These are phyloP conservation scores for Hydrocynus forskahlii DNA, from an alignment of 2,797 vertebrate genomes.

Conservation along the genomic window DNA sequence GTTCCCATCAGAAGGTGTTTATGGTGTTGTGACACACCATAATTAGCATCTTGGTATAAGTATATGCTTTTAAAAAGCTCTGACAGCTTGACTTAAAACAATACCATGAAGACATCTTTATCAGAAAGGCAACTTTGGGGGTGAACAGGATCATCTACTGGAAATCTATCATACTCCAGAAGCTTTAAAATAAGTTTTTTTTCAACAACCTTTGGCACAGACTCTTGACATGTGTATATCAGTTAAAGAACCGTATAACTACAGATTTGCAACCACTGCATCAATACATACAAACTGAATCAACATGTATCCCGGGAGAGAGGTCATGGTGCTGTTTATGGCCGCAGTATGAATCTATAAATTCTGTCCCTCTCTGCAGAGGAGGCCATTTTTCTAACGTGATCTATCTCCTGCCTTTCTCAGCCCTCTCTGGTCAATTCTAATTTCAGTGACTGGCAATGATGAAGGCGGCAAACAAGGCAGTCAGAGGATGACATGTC, in stretches of 20 bases:
- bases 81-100: conserved; percentile 18
- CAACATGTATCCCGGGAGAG: conserved; percentile 28
- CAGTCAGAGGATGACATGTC: conserved; percentile 17
- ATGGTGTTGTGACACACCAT: conserved; percentile 35
- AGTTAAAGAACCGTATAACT: conserved; percentile 11
- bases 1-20: conserved; percentile 17
- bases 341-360: conserved; percentile 42
- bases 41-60: conserved; percentile 25
- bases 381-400: conserved; percentile 31
- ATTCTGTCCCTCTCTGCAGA: conserved; percentile 24
- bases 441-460: conserved; percentile 34
- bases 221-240: conserved; percentile 5
- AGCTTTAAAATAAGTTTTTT: background rate
- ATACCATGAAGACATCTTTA: background rate
- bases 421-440: conserved; percentile 31
- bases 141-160: no score
- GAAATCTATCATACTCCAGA: conserved; percentile 1
- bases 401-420: conserved; percentile 36
- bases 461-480: conserved; percentile 30
- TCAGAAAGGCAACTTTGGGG: background rate
- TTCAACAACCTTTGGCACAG: conserved; percentile 1
- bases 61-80: conserved; percentile 14
- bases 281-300: conserved; percentile 46
- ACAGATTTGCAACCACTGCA: conserved; percentile 25
- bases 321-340: conserved; percentile 6